Evolutionary conservation across 2,888 invertebrate genomes (phyloP), one percentile per base, ranked within the genome.

Genomic region (Catocala sponsa): DNA sequence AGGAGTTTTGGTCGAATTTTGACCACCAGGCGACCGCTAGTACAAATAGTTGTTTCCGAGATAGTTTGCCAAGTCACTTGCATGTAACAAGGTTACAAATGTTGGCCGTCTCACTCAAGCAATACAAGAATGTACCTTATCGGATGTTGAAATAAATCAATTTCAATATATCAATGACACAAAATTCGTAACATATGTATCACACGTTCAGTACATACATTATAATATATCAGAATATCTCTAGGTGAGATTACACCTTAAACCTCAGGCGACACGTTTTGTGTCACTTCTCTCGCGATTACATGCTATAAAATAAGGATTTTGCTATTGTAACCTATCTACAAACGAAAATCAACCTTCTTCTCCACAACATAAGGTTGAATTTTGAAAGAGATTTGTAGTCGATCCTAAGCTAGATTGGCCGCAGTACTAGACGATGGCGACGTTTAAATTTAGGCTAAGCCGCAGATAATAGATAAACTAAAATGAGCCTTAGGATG

Each of bases 401-500:
- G 11, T 5, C n/a, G 47, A 47, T 62, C 61, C 51, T 60, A 55
- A 63, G 64, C 63, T 68, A 72, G 72, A 70, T 72, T 55, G 59
- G 42, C 50, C 42, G 33, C 49, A 49, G 59, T 63, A 64, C 51
- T 52, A 64, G 63, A 54, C 55, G 68, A 64, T 71, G 63, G 50
- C 53, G 61, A 61, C 58, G 68, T 66, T 73, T 63, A 74, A 74
- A 74, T 72, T 66, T 58, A 49, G 48, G 42, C 56, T 76, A 65
- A 72, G 56, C 59, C 65, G 59, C 70, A 70, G 70, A 76, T 80
- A 73, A 79, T 72, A 76, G 77, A 70, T 74, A 73, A 61, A 65
- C 69, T 68, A 64, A 69, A 65, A 75, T 66, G 66, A 76, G 62
- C 65, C 41, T 48, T 42, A 48, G 15, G 38, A 43, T 55, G 42